Evolutionary conservation across 2,113 vertebrate species (phyloP), one percentile per base, ranked within the genome.

Genomic region (Hippocampus zosterae): DNA sequence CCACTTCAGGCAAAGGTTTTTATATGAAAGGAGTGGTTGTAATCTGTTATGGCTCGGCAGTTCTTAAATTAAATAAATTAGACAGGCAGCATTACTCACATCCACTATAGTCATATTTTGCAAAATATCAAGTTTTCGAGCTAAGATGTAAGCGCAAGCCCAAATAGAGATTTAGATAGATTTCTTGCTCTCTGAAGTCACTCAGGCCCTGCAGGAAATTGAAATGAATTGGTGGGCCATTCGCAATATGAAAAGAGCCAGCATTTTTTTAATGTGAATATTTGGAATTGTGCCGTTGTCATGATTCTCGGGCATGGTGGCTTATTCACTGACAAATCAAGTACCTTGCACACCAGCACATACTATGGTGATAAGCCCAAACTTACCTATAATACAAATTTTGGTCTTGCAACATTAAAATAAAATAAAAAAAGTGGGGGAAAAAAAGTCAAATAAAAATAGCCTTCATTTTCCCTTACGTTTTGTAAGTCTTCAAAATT

Each of bases 121-220:
- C 79, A 73, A 80, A 83, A 81, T 75, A 76, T 82, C 72, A 55
- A 73, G 52, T 84, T 83, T 83, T 78, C 69, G 67, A 82, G 82
- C 83, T 87, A 79, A 86, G 81, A 87, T 84, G 82, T 81, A 83
- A 86, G 81, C 78, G 83, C 25, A 42, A 74, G 75, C 84, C 81
- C 84, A 82, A 85, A 82, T 83, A 81, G 83, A 83, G 85, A 85
- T 86, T 69, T 85, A 77, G 70, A 74, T 86, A 86, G 82, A 88
- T 82, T 81, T 85, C 71, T 77, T 25, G 71, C 75, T 84, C 81
- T 85, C 80, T 88, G 80, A 87, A 87, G 87, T 90, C 77, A 79
- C 68, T 67, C 52, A 15, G 74, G 84, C 85, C 83, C 84, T 81
- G 77, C 81, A 83, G 86, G 78, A 87, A 85, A 85, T 83, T 84